Evolutionary conservation across 2,797 vertebrate species (phyloP), one percentile per base, ranked within the genome.

Genomic region (Cichlasoma orientale): DNA sequence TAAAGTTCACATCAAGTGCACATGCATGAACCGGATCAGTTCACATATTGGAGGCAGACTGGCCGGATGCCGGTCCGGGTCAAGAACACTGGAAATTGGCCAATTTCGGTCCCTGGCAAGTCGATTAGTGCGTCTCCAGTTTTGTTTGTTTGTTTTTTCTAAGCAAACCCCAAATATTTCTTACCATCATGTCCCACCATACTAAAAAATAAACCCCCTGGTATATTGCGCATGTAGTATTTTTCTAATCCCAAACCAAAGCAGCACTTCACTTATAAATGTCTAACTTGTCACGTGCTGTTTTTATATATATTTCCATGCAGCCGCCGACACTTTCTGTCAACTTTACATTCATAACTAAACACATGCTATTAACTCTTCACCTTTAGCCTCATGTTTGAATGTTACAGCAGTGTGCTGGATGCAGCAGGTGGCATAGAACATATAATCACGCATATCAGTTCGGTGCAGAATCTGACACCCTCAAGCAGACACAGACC

Each of bases 391-490:
- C 8, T 27, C 23, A 69, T 63, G 75, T 82, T 84, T 80, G 25
- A 74, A 80, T 82, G 54, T 80, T 76, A 36, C 69, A 66, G 63
- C 44, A 36, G 75, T 23, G 27, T 54, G 59, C 63, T 18, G 70
- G 55, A 79, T 36, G 72, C 72, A 69, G 75, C 47, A 21, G 85
- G 84, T 76, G 77, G 86, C 85, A 80, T 55, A 71, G 82, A 71
- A 82, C 82, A 84, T 63, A 88, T 85, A 86, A 92, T 88, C 81
- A 87, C 82, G 84, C 84, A 53, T 88, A 88, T 88, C 90, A 86
- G 82, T 78, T 86, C 70, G 74, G 76, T 90, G 89, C 74, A 87
- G 89, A 94, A 93, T 94, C 78, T 91, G 84, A 92, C 92, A 91
- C 92, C 88, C 83, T 54, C 59, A 11, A 85, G 82, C 86, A 85